Evolutionary conservation across 2,113 vertebrate species (phyloP).

Genomic region (Micromys minutus): DNA sequence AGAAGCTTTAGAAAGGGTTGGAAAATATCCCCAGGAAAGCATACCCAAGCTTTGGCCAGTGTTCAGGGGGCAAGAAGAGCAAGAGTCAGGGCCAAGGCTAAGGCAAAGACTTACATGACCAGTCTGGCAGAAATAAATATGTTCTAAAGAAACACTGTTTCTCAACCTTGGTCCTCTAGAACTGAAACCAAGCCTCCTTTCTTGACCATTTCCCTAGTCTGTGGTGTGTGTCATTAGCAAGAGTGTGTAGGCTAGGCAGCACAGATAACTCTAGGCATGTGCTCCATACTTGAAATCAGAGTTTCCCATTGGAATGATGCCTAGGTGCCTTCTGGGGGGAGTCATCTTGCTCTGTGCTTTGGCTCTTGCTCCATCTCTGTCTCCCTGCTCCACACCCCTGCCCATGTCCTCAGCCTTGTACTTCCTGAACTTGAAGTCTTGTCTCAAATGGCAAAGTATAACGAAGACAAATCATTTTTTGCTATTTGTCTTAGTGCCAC

Average conservation of each 20-base stretch:
- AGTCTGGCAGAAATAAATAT: background rate
- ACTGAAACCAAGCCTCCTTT: background rate
- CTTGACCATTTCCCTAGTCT: background rate
- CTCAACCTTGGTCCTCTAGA: background rate
- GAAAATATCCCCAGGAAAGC: background rate
- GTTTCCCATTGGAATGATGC: background rate
- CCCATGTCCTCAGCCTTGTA: background rate
- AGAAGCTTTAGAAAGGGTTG: background rate
- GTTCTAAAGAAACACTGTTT: background rate
- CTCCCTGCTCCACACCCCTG: background rate
- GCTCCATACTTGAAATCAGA: background rate
- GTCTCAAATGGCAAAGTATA: background rate
- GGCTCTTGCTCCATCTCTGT: background rate
- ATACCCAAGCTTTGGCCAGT: background rate
- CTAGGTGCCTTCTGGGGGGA: background rate
- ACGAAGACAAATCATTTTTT: conserved; percentile 45
- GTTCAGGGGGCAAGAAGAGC: background rate
- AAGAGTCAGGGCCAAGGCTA: background rate
- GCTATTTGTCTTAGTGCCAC: conserved; percentile 50
- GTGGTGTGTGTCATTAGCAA: background rate
- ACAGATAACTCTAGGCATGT: background rate
- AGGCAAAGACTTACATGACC: background rate
- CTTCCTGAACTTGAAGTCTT: conserved; percentile 8
- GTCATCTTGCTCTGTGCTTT: background rate
- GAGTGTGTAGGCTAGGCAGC: background rate